A percentile compares a stretch with the other conserved stretches of the same genome.
Evolutionary conservation across 2,113 vertebrate genomes (phyloP).

Genomic region (Hyla sarda): DNA sequence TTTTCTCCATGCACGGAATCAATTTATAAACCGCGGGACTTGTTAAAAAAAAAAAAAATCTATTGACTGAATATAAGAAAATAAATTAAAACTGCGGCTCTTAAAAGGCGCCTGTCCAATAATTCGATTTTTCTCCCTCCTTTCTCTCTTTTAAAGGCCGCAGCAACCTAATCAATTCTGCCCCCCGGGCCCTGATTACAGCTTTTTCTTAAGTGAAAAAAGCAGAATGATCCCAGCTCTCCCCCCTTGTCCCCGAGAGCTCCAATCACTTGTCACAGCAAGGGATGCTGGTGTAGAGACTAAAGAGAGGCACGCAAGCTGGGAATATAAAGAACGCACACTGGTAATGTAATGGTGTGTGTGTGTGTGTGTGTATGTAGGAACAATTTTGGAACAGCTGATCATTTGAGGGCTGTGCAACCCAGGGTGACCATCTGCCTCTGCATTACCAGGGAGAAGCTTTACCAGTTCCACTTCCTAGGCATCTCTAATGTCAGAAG

Average conservation of each 20-base stretch:
- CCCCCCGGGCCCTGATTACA: slow-evolving; percentile 62
- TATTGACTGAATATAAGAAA: slow-evolving; percentile 75
- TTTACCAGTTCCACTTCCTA: slow-evolving; percentile 14
- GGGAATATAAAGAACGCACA: slow-evolving; percentile 57
- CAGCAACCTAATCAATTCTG: slow-evolving; percentile 69
- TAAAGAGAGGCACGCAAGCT: slow-evolving; percentile 55
- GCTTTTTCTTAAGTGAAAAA: slow-evolving; percentile 64
- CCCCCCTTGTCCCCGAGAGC: slow-evolving; percentile 26
- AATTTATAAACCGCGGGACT: slow-evolving; percentile 70
- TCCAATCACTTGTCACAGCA: slow-evolving; percentile 61
- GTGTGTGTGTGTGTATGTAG: slow-evolving; percentile 53
- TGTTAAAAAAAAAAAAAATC: slow-evolving; percentile 66
- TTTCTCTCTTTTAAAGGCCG: slow-evolving; percentile 68
- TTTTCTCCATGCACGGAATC: slow-evolving; percentile 65
- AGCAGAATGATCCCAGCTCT: neutral
- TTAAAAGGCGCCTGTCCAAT: slow-evolving; percentile 70
- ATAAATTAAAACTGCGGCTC: slow-evolving; percentile 68
- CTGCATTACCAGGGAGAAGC: slow-evolving; percentile 49
- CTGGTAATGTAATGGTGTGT: slow-evolving; percentile 59
- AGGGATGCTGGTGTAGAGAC: slow-evolving; percentile 56
- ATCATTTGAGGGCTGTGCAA: slow-evolving; percentile 56
- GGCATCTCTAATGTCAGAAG: neutral
- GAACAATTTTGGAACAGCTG: slow-evolving; percentile 52
- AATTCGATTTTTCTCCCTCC: slow-evolving; percentile 69
- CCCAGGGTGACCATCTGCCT: slow-evolving; percentile 58